Evolutionary conservation across 2,888 invertebrate genomes (phyloP), one percentile per base, ranked within the genome.

Genomic region (Acleris sparsana): DNA sequence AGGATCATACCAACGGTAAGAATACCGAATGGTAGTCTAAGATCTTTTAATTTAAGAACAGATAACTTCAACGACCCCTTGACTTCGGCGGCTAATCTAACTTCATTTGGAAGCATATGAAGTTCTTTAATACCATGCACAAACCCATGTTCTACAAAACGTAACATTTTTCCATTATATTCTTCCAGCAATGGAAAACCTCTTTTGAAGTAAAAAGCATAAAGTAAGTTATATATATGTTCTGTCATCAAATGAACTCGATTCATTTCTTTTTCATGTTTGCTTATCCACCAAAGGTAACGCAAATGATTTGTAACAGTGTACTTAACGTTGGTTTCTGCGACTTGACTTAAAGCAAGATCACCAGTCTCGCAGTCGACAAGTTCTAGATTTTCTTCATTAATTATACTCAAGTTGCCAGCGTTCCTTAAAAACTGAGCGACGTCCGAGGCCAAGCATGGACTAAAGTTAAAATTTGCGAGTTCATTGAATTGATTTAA

Each of bases 201-300:
- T 33, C 63, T 49, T 55, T 46, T 67, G n/a, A 63, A 67, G 49
- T 39, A 67, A 2, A 67, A 17, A 3, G 55, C 67, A 11, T 59
- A 59, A 7, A 56, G 39, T 11, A 56, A 0, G 33, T 67, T 67
- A 11, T 53, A 59, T n/a, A 63, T n/a, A 1, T 25, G 22, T n/a
- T 67, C 49, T 13, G 22, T 55, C 33, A 67, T 33, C 0, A 55
- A 13, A 46, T 67, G 44, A 7, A 63, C 17, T 33, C 59, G 46
- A 1, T 29, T 17, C 33, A 29, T 33, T 29, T 43, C 46, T 9
- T 29, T 39, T 4, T 11, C 20, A 25, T 62, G 44, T 25, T 25
- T 53, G 6, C 55, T 63, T 29, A 60, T 49, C 63, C 63, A 67
- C 59, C 62, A 67, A 18, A 63, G 44, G 55, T 68, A 70, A 16